These are phyloP conservation scores for Paguma larvata DNA, from an alignment of 2,797 vertebrate genomes.

Conservation along the genomic window DNA sequence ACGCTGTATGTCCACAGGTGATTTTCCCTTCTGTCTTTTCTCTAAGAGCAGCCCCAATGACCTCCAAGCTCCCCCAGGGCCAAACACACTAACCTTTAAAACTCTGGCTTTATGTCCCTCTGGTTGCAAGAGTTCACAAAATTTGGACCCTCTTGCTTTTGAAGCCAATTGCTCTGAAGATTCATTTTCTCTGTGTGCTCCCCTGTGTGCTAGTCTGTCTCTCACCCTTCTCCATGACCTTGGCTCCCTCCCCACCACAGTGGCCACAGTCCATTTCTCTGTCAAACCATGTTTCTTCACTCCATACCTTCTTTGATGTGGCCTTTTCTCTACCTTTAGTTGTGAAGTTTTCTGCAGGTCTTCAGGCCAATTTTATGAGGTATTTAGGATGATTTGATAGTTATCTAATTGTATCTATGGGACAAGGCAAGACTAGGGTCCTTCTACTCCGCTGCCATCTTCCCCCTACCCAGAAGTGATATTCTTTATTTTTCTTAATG, in stretches of 20 bases:
- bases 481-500: not conserved
- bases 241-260: not conserved
- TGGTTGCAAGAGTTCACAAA: not conserved
- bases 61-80: not conserved
- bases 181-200: not conserved
- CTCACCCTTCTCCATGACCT: not conserved
- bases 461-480: not conserved
- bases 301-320: not conserved
- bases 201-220: not conserved
- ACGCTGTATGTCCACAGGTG: not conserved
- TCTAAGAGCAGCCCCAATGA: not conserved
- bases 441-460: not conserved
- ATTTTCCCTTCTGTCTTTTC: not conserved
- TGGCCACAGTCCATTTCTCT: not conserved
- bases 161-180: not conserved
- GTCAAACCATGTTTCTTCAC: not conserved
- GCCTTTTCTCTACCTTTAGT: not conserved
- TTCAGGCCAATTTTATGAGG: not conserved
- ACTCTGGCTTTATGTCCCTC: not conserved
- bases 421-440: not conserved
- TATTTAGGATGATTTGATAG: not conserved
- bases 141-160: not conserved
- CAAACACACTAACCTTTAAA: not conserved
- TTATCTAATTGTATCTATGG: not conserved
- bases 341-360: not conserved